Evolutionary conservation across 2,888 invertebrate species (phyloP).

Genomic region (Choreutis nemorana): DNA sequence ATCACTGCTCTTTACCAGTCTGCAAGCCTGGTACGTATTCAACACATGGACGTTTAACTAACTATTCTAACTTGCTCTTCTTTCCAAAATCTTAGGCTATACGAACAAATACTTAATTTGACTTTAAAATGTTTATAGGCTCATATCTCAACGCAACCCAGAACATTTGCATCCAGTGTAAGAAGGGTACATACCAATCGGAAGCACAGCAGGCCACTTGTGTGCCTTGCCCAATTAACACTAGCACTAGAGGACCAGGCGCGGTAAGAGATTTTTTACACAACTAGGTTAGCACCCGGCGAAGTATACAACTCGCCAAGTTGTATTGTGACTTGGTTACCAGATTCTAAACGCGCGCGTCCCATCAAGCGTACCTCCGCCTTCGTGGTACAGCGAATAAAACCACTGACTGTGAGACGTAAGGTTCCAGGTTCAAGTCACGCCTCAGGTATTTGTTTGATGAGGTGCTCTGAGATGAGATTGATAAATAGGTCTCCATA

Average conservation of each 20-base stretch:
- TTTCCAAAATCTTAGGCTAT: background rate
- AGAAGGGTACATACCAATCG: conserved; percentile 90
- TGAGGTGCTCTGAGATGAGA: too few relatives aligned
- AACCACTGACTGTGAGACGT: too few relatives aligned
- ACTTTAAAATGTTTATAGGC: conserved; percentile 50
- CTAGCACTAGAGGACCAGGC: conserved; percentile 84
- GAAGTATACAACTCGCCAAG: too few relatives aligned
- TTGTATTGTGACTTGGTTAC: too few relatives aligned
- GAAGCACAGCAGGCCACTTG: conserved; percentile 89
- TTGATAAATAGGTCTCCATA: too few relatives aligned
- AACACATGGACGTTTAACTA: background rate
- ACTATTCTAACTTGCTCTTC: background rate
- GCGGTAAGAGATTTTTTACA: conserved; percentile 73
- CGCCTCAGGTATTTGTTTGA: too few relatives aligned
- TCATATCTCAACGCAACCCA: conserved; percentile 86
- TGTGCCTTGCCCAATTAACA: conserved; percentile 87
- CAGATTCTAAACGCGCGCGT: too few relatives aligned
- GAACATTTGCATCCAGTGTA: conserved; percentile 87
- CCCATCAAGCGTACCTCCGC: too few relatives aligned
- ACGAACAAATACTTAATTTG: background rate
- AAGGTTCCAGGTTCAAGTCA: too few relatives aligned
- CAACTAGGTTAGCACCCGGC: too few relatives aligned
- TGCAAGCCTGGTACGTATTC: conserved; percentile 71
- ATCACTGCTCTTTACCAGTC: conserved; percentile 92
- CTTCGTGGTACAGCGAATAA: too few relatives aligned